Evolutionary conservation across 2,888 invertebrate genomes (phyloP).

Genomic region (Malthinus flaveolus): DNA sequence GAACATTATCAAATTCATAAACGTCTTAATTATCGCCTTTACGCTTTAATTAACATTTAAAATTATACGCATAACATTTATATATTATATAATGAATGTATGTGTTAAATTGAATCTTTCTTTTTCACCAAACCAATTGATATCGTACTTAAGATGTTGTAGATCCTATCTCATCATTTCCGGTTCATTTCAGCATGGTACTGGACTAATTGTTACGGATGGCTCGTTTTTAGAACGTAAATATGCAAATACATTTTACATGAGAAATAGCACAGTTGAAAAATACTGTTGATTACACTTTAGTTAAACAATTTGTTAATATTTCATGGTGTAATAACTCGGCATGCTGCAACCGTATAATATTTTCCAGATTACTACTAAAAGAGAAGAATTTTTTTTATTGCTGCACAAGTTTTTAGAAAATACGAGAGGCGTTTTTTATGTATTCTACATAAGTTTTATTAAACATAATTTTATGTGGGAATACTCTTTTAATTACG

Average conservation of each 20-base stretch:
- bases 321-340: conserved; percentile 37
- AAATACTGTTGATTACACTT: conserved; percentile 31
- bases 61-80: not conserved
- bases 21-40: too few species aligned
- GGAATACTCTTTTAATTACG: too few species aligned
- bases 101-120: not conserved
- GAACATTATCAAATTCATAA: too few species aligned
- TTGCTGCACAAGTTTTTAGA: too few species aligned
- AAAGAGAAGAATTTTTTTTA: too few species aligned
- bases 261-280: conserved; percentile 38
- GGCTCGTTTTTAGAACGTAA: conserved; percentile 44
- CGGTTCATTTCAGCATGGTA: conserved; percentile 39
- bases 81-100: not conserved
- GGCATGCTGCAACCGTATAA: conserved; percentile 6
- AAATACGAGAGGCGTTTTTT: too few species aligned
- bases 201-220: conserved; percentile 36
- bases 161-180: conserved; percentile 26
- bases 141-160: not conserved
- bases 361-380: too few species aligned
- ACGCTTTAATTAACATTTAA: not conserved
- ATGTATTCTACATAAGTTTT: too few species aligned
- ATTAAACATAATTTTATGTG: too few species aligned
- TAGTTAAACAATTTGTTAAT: conserved; percentile 38
- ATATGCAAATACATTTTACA: conserved; percentile 39
- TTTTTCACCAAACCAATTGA: not conserved